phyloP scores from a whole-genome alignment of 1,140 invertebrate genomes.

The Drosophila bifasciata region DNA sequence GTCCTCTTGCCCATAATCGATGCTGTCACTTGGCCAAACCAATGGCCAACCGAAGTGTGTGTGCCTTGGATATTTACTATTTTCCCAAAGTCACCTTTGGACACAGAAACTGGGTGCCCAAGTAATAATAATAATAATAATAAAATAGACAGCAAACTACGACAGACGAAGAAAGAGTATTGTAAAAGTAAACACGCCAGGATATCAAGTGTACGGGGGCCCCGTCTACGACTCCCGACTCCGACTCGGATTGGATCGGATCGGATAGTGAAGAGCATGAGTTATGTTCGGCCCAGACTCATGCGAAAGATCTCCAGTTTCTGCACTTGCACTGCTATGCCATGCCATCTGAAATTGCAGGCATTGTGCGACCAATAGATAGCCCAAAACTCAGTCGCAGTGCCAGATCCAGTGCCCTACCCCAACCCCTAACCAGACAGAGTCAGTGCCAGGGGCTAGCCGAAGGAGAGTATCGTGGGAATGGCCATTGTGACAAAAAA shows the following conservation, averaged over 20 bases:
- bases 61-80: slow-evolving; percentile 58
- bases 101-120: slow-evolving; percentile 46
- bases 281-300: slow-evolving; percentile 53
- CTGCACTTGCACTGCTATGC: slow-evolving; percentile 66
- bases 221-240: slow-evolving; percentile 2
- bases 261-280: slow-evolving; percentile 52
- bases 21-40: slow-evolving; percentile 68
- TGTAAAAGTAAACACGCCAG: slow-evolving; percentile 82
- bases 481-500: slow-evolving; percentile 71
- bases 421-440: slow-evolving; percentile 8
- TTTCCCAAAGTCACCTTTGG: slow-evolving; percentile 72
- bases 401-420: neutral
- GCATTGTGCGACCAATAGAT: slow-evolving; percentile 53
- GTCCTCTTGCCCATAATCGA: slow-evolving; percentile 64
- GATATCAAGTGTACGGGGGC: slow-evolving; percentile 76
- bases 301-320: slow-evolving; percentile 76
- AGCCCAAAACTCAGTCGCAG: slow-evolving; percentile 15
- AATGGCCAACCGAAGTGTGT: slow-evolving; percentile 42
- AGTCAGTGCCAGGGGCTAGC: slow-evolving; percentile 1
- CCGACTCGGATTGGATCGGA: slow-evolving; percentile 17
- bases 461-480: slow-evolving; percentile 79
- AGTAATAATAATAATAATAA: slow-evolving; percentile 76
- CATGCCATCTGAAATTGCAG: slow-evolving; percentile 41
- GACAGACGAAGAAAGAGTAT: slow-evolving; percentile 68
- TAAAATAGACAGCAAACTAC: slow-evolving; percentile 49